Base-by-base conservation (phyloP, 37 sponge, comb jelly and placozoan genomes). In the Halichondria panicea region DNA sequence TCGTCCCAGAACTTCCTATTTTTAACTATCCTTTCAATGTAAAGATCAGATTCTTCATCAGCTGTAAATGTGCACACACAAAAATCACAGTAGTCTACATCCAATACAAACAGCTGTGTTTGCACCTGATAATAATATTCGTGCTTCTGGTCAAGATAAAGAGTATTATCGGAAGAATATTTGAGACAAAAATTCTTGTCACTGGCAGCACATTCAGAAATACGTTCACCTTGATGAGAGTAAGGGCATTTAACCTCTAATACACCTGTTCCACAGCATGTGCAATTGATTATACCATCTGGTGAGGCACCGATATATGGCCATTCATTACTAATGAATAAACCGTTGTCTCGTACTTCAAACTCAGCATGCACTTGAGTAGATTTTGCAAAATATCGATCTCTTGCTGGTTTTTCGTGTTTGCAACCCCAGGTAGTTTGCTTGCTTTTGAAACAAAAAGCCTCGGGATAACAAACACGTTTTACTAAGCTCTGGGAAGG, bases 221-320 rank as follows among this genome's bases (percentile, higher is more conserved):
- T 85, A 38, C 30, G 15, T 13, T 63, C 73, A 50, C 66, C 72
- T 34, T 41, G 60, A 36, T 78, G 64, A 55, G 74, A 65, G 41
- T 78, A 85, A 52, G 86, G 86, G 42, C 76, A 78, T 65, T 85
- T 84, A 4, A 84, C 61, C 71, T 84, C 85, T 41, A 38, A 80
- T 41, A 89, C 39, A 1, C 91, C 86, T 32, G 80, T 40, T 0
- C 87, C 74, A 66, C 87, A 91, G 54, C 87, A 91, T 15, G 58
- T 8, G 52, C 87, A 87, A 33, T 42, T 69, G 7, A 77, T 75
- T 25, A 78, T 21, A 42, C 84, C 83, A 74, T 91, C 92, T 42
- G 87, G 92, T 18, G 83, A 72, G 38, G 87, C 88, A 71, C 79
- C 84, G 12, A 91, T 22, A 40, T 71, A 82, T 28, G 88, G 83